phyloP scores from a whole-genome alignment of 1,140 invertebrate species.

The Euura lappo region DNA sequence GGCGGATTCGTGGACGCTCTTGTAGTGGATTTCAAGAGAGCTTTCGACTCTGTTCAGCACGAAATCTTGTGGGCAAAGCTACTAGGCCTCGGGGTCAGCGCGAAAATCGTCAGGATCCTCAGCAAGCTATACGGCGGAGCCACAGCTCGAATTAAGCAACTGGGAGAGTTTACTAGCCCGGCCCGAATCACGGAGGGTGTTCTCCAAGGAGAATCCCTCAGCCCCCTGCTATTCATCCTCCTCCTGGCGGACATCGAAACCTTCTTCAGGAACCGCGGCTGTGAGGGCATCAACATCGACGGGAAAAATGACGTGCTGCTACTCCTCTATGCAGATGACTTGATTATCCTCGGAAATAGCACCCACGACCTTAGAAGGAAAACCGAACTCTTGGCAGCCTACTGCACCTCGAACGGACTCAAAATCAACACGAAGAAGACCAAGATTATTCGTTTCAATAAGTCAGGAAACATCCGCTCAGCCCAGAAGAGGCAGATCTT shows the following conservation, averaged over 20 bases:
- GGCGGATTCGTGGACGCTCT: not conserved
- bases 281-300: not conserved
- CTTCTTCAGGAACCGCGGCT: not conserved
- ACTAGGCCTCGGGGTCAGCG: not conserved
- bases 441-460: constrained; percentile 15
- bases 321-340: too few species aligned
- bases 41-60: not conserved
- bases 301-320: not conserved
- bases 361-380: too few species aligned
- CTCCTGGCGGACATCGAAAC: not conserved
- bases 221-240: not conserved
- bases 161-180: not conserved
- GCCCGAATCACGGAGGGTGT: not conserved
- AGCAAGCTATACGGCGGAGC: not conserved
- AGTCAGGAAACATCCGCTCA: not conserved
- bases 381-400: too few species aligned
- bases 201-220: not conserved
- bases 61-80: not conserved
- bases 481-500: constrained; percentile 10
- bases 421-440: too few species aligned
- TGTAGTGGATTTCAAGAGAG: not conserved
- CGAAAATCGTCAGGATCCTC: not conserved
- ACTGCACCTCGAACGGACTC: too few species aligned
- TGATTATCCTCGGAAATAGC: too few species aligned
- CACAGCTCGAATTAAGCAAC: not conserved